Evolutionary conservation across 2,888 invertebrate genomes (phyloP), one percentile per base, ranked within the genome.

Genomic region (Fragum fragum): DNA sequence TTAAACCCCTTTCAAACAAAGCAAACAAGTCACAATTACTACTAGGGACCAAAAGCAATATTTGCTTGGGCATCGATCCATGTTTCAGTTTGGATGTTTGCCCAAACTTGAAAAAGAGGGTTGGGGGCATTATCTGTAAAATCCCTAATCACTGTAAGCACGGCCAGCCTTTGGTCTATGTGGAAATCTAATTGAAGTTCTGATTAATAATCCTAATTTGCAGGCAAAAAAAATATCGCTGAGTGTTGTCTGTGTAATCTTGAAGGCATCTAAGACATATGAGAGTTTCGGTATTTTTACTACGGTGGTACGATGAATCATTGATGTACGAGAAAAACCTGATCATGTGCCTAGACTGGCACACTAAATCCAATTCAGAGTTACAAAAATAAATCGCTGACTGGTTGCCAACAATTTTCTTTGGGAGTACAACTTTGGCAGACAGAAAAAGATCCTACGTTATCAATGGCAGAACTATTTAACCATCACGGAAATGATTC

Each of bases 361-460:
- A 55, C 73, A 74, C 57, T 29, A 53, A 66, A 36, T 66, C 32
- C 21, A 66, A 74, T 42, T 72, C 53, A 55, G 28, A 71, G 68
- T 66, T 39, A 72, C 42, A 73, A 72, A 73, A 66, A 66, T 63
- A 77, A 66, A 68, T 32, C 55, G 47, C 57, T 77, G 77, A 73
- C 68, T 39, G 36, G 42, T 57, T 77, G 63, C 77, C 77, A 77
- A 66, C 63, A 42, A 73, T 26, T 73, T 66, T 66, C 18, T 32
- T 32, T 32, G 32, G 63, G 52, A 71, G 76, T 76, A 76, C 71
- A 76, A 76, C 76, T 76, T 76, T 66, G 32, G 39, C 63, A 66
- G 21, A 36, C 32, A 32, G 39, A 66, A 28, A n/a, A 32, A 66
- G 28, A 66, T 14, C 16, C 63, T n/a, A 9, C 47, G 18, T 47